These are phyloP conservation scores for Callyntrura sp. DNA, from an alignment of 2,888 invertebrate genomes.

Conservation along the genomic window DNA sequence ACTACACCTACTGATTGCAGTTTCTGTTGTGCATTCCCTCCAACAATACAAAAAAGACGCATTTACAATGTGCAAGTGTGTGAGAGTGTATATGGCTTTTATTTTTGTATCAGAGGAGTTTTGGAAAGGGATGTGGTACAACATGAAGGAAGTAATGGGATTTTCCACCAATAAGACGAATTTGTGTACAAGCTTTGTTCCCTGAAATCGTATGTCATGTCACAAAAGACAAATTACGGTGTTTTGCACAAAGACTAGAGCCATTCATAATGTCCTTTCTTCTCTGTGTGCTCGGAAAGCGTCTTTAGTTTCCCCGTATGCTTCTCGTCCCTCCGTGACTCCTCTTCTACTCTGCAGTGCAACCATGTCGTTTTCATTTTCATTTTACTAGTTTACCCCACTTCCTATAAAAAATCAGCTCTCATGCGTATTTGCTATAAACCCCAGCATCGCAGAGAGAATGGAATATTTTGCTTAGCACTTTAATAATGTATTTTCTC, in stretches of 20 bases:
- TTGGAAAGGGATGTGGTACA: constrained; percentile 68
- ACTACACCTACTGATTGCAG: not conserved
- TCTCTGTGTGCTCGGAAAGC: constrained; percentile 18
- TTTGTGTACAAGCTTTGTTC: constrained; percentile 77
- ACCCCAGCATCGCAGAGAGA: constrained; percentile 35
- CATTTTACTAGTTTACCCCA: constrained; percentile 17
- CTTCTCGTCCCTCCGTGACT: not conserved
- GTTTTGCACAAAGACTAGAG: constrained; percentile 76
- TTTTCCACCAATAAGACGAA: constrained; percentile 77
- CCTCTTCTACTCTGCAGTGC: not conserved
- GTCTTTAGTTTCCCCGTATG: constrained; percentile 7
- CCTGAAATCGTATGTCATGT: constrained; percentile 79
- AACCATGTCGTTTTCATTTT: not conserved
- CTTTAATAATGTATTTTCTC: constrained; percentile 11
- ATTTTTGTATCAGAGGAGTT: not conserved
- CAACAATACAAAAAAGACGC: not conserved
- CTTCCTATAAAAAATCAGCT: constrained; percentile 29
- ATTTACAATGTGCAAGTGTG: not conserved
- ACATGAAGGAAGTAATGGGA: constrained; percentile 73
- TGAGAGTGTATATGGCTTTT: not conserved
- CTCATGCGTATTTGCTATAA: constrained; percentile 64
- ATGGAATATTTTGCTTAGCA: constrained; percentile 26
- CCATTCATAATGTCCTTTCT: constrained; percentile 75
- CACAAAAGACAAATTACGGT: constrained; percentile 78
- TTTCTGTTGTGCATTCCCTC: not conserved